phyloP scores from a whole-genome alignment of 2,113 vertebrate species.

The Isurus oxyrinchus region DNA sequence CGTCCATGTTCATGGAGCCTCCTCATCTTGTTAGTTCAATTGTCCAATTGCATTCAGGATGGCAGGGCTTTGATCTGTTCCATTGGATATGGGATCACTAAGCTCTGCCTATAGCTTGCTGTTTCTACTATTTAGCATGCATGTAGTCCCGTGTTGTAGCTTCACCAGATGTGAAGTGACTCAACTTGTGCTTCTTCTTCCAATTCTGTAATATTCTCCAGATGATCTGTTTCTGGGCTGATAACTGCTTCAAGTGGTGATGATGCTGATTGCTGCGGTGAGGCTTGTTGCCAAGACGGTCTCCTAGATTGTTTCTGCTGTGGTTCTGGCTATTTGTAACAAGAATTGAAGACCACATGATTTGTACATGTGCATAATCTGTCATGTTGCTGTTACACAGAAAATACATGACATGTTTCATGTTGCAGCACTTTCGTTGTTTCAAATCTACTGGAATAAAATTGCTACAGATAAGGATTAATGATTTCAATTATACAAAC shows the following conservation, averaged over 20 bases:
- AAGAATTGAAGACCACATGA: background rate
- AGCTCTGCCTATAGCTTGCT: background rate
- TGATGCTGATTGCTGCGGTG: conserved; percentile 14
- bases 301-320: conserved; percentile 28
- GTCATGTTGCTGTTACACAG: background rate
- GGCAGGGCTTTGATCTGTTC: background rate
- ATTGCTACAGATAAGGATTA: background rate
- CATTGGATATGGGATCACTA: background rate
- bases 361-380: background rate
- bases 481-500: background rate
- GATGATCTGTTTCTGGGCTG: background rate
- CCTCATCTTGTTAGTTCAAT: background rate
- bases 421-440: background rate
- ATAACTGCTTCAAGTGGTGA: background rate
- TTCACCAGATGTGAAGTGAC: conserved; percentile 27
- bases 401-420: background rate
- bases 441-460: background rate
- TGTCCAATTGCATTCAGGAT: background rate
- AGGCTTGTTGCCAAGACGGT: background rate
- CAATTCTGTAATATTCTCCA: conserved; percentile 17
- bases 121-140: background rate
- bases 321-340: conserved; percentile 24
- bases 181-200: background rate
- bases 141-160: background rate
- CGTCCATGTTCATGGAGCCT: background rate